phyloP scores from a whole-genome alignment of 2,113 vertebrate species.

The Conger conger region DNA sequence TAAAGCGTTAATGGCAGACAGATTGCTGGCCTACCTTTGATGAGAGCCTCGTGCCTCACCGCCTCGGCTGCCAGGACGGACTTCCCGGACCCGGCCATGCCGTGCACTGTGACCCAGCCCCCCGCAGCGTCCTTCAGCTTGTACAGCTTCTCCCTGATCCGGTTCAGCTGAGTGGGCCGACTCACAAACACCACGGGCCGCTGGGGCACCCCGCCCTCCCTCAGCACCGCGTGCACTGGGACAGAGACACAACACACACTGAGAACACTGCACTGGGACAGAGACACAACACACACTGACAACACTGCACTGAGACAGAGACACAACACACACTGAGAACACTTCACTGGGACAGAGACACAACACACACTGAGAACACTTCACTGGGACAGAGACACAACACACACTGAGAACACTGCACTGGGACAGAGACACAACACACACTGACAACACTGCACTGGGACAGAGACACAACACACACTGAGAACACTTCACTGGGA shows the following conservation, averaged over 20 bases:
- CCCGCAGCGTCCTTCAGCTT: conserved; percentile 73
- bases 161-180: conserved; percentile 75
- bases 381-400: too few relatives aligned
- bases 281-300: neutral
- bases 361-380: too few relatives aligned
- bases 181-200: conserved; percentile 91
- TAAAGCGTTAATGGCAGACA: neutral
- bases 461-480: too few relatives aligned
- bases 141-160: conserved; percentile 77
- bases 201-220: conserved; percentile 92
- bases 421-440: too few relatives aligned
- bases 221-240: conserved; percentile 80
- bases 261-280: neutral
- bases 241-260: neutral
- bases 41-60: conserved; percentile 77
- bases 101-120: conserved; percentile 90
- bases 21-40: conserved; percentile 73
- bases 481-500: neutral
- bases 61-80: conserved; percentile 93
- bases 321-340: too few relatives aligned
- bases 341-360: too few relatives aligned
- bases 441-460: too few relatives aligned
- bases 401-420: too few relatives aligned
- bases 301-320: too few relatives aligned
- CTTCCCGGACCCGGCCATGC: conserved; percentile 97